These are phyloP conservation scores for Muntiacus muntjak DNA, from an alignment of 2,113 vertebrate genomes.

Conservation along the genomic window DNA sequence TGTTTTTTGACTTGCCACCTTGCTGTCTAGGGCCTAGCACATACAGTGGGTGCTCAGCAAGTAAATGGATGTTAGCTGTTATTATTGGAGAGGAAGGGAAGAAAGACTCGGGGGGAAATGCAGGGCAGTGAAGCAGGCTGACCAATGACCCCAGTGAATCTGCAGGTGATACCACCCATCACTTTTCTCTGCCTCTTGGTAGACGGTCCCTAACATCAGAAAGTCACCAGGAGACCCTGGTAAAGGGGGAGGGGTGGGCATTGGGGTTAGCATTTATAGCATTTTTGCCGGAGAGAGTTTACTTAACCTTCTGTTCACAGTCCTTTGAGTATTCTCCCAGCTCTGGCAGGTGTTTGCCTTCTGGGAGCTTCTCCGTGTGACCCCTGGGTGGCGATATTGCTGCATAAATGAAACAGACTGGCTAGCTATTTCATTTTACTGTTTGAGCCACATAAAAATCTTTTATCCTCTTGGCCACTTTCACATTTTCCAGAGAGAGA, in stretches of 20 bases:
- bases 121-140: too few relatives aligned
- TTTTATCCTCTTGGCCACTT: neutral
- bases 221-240: neutral
- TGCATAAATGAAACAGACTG: neutral
- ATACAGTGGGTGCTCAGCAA: neutral
- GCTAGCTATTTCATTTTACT: neutral
- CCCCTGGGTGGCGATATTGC: neutral
- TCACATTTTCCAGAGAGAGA: neutral
- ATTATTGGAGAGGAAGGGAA: neutral
- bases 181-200: neutral
- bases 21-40: neutral
- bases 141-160: accelerated
- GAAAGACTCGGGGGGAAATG: neutral
- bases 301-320: neutral
- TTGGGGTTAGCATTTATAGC: too few relatives aligned
- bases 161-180: neutral
- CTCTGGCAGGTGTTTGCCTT: neutral
- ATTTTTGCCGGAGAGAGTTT: neutral
- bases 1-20: neutral
- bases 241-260: too few relatives aligned
- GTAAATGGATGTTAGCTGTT: too few relatives aligned
- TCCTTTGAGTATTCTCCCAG: neutral
- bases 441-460: neutral
- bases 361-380: neutral
- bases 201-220: neutral